Base-by-base conservation (phyloP, 2,888 invertebrate species). In the Cremastinae sp. region DNA sequence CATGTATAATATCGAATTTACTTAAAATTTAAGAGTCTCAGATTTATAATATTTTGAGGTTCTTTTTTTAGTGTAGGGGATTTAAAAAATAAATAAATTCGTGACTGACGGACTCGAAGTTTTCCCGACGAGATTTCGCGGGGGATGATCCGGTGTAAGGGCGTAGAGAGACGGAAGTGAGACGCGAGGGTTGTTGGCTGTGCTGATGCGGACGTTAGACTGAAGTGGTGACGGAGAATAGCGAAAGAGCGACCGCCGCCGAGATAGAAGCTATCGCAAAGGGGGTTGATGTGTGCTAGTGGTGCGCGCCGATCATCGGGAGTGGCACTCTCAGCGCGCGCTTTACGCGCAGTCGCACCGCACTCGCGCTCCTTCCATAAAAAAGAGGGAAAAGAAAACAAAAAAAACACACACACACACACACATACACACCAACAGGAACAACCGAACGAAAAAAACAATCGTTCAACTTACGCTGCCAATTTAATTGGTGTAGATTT, bases 131-230 rank as follows among this genome's bases (percentile, higher is more conserved):
- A 43, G 65, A 65, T 65, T 65, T 53, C 43, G 9, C n/a, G 16
- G 14, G 20, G 39, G 47, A 47, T 4, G 22, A 37, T 8, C 18
- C 4, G 20, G n/a, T 51, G 22, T 14, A 28, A 43, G 69, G 16
- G 14, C 37, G 49, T 20, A 41, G 53, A 70, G 43, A 22, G 16
- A 58, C 66, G 70, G 53, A 49, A 58, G 71, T 59, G 66, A 56
- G 45, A 64, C 68, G 66, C 77, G 64, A 78, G 79, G 84, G 83
- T 85, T 86, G 87, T 85, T 82, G 82, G 80, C 84, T 84, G 83
- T 84, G 83, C 88, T 87, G 83, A 85, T 87, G 87, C 89, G 87
- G 88, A 85, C 86, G 87, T 83, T 81, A 85, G 86, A 89, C 89
- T 89, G 87, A 89, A 85, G 83, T 84, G 83, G 80, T n/a, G n/a